These are phyloP conservation scores for Drosophila santomea DNA, from an alignment of 1,140 invertebrate genomes.

Conservation along the genomic window DNA sequence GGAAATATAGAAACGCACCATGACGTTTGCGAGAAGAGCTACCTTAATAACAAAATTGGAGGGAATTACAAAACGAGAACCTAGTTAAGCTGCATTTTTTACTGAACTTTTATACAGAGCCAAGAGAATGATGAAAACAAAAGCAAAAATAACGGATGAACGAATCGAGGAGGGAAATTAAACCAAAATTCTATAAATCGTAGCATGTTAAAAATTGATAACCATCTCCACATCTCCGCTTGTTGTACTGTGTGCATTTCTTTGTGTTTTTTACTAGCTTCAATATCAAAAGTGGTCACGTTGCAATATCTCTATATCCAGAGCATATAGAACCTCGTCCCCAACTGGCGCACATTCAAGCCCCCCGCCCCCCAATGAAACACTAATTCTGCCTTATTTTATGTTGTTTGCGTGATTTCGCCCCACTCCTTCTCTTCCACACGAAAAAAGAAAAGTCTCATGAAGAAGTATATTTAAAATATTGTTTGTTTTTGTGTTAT, in stretches of 20 bases:
- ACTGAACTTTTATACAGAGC: slow-evolving; percentile 84
- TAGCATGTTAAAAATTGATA: slow-evolving; percentile 66
- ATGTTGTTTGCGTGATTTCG: slow-evolving; percentile 45
- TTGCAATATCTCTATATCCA: slow-evolving; percentile 58
- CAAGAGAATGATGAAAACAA: slow-evolving; percentile 8
- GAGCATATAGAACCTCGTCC: slow-evolving; percentile 34
- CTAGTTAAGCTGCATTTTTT: slow-evolving; percentile 84
- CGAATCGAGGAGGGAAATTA: slow-evolving; percentile 28
- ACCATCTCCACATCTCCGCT: slow-evolving; percentile 53
- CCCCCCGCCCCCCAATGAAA: slow-evolving; percentile 2
- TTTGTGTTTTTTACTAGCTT: slow-evolving; percentile 52
- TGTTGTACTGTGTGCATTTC: slow-evolving; percentile 73
- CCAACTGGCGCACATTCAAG: slow-evolving; percentile 35
- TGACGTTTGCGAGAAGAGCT: slow-evolving; percentile 45
- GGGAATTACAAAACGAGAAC: slow-evolving; percentile 60
- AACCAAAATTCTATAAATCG: slow-evolving; percentile 65
- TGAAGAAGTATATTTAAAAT: slow-evolving; percentile 71
- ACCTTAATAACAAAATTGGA: slow-evolving; percentile 57
- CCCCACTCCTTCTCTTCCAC: slow-evolving; percentile 11
- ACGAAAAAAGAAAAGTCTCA: slow-evolving; percentile 31
- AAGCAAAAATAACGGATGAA: slow-evolving; percentile 17
- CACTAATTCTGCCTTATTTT: slow-evolving; percentile 45
- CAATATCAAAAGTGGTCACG: slow-evolving; percentile 66
- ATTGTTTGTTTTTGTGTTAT: slow-evolving; percentile 79
- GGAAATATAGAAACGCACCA: slow-evolving; percentile 33